A percentile compares a stretch with the other conserved stretches of the same genome.
Conservation (phyloP, 2,888 invertebrate genomes). For the Lamellibrachia columna region DNA sequence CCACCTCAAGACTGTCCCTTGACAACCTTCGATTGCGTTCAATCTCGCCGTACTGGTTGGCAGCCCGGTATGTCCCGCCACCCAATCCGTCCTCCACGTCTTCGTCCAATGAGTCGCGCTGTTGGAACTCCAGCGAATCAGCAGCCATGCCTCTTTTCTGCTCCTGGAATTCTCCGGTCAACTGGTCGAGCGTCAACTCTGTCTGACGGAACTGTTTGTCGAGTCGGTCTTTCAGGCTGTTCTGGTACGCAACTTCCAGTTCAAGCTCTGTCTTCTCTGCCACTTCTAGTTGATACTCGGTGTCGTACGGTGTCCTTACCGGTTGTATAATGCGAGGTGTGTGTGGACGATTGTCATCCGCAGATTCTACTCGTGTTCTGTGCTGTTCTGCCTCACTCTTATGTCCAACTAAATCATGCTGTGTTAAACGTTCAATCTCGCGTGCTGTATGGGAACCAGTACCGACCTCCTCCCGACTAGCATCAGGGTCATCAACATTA, state of each 20-base stretch:
- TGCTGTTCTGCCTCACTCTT: not conserved
- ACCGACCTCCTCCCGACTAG: not conserved
- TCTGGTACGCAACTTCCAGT: not conserved
- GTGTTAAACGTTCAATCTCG: not conserved
- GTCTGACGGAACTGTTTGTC: slow-evolving; percentile 5
- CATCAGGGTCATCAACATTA: not conserved
- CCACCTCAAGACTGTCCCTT: not conserved
- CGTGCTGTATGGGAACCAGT: not conserved
- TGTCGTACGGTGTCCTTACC: not conserved
- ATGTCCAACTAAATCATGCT: not conserved
- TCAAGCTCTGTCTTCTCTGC: not conserved
- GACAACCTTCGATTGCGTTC: not conserved
- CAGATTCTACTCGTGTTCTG: not conserved
- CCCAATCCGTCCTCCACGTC: not conserved
- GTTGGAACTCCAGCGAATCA: not conserved
- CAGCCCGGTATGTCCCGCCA: not conserved
- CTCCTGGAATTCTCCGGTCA: not conserved
- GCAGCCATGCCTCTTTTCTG: not conserved
- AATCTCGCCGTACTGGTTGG: not conserved
- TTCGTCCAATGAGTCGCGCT: not conserved
- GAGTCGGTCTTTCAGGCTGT: not conserved
- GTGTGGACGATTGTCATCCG: not conserved
- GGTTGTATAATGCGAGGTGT: not conserved
- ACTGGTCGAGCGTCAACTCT: not conserved
- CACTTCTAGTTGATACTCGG: not conserved